Base-by-base conservation (phyloP, 2,113 vertebrate genomes). In the Mirounga angustirostris region DNA sequence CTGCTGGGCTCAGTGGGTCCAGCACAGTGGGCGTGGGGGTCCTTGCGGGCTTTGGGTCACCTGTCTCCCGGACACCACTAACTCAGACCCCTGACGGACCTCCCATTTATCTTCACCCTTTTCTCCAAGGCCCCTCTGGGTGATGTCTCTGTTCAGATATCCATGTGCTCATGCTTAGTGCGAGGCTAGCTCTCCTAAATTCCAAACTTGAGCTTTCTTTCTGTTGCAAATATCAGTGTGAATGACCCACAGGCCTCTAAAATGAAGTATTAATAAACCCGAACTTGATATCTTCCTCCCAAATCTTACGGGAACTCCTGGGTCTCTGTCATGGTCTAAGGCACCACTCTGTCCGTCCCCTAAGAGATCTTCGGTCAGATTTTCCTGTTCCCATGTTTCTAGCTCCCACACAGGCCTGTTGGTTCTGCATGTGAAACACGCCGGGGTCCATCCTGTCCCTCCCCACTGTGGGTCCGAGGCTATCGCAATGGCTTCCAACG, bases 401-500 rank as follows among this genome's bases (percentile, higher is more conserved):
- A 13, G 4, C 4, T 13, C 3, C 36, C 54, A 18, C 16, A 50
- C 28, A 50, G 43, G 67, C 91, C 52, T 61, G 40, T 74, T 54
- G 36, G 24, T 33, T 52, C 67, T 15, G 22, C 18, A 0, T 43
- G 14, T 24, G 19, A n/a, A 3, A 4, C 1, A 26, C 8, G 8
- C 18, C 19, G 8, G 36, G 52, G 22, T 30, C 61, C 19, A 1
- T 58, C 13, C 33, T 28, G 56, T 18, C 40, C 90, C 10, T 1
- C 28, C n/a, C 43, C 24, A 5, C 43, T 61, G 33, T 5, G 1
- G 22, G 24, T 9, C 43, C 46, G 4, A 3, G 33, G n/a, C 58
- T 15, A 21, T 36, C 24, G 12, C 65, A 8, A 5, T 0, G 12
- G 36, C 36, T 26, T n/a, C 52, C 15, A 2, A 3, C 18, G 0